Evolutionary conservation across 2,888 invertebrate species (phyloP).

Genomic region (Gymnocheta viridis): DNA sequence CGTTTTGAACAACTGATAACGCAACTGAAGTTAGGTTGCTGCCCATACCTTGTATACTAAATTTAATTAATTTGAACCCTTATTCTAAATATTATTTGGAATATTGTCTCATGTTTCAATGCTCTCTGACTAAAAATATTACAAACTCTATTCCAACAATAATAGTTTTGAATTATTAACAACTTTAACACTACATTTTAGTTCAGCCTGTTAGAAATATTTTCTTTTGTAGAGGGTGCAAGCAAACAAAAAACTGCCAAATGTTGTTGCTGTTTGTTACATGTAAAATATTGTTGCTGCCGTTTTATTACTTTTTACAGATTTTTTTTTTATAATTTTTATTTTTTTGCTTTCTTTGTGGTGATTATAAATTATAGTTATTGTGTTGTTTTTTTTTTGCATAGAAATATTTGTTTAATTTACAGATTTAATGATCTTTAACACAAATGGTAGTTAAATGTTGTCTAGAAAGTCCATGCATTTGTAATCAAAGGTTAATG

Average conservation of each 20-base stretch:
- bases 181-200: neutral
- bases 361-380: conserved; percentile 63
- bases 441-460: conserved; percentile 39
- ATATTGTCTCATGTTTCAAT: no score
- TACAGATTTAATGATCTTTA: conserved; percentile 59
- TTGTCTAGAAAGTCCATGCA: conserved; percentile 34
- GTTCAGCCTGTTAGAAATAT: neutral
- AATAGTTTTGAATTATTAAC: no score
- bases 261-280: conserved; percentile 39
- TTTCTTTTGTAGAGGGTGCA: conserved; percentile 52
- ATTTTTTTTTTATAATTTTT: conserved; percentile 3
- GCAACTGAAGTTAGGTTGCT: no score
- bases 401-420: conserved; percentile 55
- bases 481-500: conserved; percentile 40
- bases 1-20: no score
- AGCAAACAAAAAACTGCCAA: conserved; percentile 1
- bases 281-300: conserved; percentile 47
- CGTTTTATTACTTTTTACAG: conserved; percentile 31
- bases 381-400: neutral
- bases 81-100: no score
- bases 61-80: no score
- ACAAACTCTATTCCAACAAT: no score
- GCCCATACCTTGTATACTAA: no score
- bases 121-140: no score
- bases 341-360: conserved; percentile 16